Percentiles rank a stretch among this genome's conserved stretches.
Conservation (phyloP, 2,113 vertebrate species). For the Xiphophorus hellerii region DNA sequence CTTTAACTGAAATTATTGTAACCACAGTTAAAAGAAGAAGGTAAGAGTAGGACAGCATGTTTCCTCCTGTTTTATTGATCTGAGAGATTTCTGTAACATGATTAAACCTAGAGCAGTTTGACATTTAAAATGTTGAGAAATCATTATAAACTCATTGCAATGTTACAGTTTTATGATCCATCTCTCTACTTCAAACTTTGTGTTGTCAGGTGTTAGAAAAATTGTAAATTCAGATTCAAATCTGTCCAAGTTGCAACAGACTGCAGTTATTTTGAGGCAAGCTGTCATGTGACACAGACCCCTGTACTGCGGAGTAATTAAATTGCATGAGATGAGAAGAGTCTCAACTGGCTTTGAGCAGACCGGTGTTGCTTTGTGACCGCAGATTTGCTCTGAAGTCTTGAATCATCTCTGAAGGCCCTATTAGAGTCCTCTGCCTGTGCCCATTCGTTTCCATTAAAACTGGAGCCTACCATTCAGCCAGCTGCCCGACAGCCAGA, state of each 20-base stretch:
- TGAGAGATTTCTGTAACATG: background rate
- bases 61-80: background rate
- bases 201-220: constrained; percentile 6
- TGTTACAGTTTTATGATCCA: constrained; percentile 8
- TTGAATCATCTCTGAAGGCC: constrained; percentile 65
- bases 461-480: constrained; percentile 50
- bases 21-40: too few species aligned
- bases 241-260: constrained; percentile 7
- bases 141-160: background rate
- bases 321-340: constrained; percentile 47
- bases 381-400: constrained; percentile 56
- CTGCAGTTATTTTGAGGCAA: constrained; percentile 28
- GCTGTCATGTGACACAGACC: constrained; percentile 40
- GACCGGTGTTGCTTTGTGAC: constrained; percentile 60
- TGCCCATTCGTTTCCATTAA: constrained; percentile 63
- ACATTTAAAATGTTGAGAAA: background rate
- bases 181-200: background rate
- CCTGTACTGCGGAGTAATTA: constrained; percentile 52
- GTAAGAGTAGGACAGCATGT: too few species aligned
- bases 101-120: background rate
- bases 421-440: constrained; percentile 46
- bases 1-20: too few species aligned
- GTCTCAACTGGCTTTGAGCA: constrained; percentile 33
- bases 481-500: constrained; percentile 31
- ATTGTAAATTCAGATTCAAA: constrained; percentile 20